phyloP scores from a whole-genome alignment of 2,888 invertebrate species.

The Synergus japonicus region DNA sequence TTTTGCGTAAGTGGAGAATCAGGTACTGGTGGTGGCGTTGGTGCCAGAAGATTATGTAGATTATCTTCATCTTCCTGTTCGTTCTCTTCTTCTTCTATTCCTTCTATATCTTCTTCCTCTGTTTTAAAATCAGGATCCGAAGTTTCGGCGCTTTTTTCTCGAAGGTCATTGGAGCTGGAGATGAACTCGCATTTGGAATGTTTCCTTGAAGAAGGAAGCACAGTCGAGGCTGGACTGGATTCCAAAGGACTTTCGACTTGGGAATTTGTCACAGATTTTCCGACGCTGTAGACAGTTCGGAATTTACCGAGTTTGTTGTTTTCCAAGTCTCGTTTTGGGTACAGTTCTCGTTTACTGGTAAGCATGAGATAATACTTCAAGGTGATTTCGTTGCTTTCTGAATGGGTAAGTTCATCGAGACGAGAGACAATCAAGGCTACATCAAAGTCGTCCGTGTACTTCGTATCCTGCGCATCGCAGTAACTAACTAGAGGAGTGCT shows the following conservation, averaged over 20 bases:
- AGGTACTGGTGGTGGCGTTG: conserved; percentile 74
- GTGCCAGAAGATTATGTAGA: conserved; percentile 61
- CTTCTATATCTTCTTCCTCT: conserved; percentile 50
- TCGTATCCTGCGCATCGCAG: conserved; percentile 81
- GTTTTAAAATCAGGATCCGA: conserved; percentile 47
- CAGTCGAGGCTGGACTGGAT: conserved; percentile 61
- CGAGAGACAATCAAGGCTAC: conserved; percentile 84
- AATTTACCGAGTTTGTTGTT: conserved; percentile 81
- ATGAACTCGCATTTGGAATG: conserved; percentile 55
- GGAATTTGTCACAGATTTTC: conserved; percentile 66
- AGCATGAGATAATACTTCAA: conserved; percentile 73
- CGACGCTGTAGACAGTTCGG: conserved; percentile 80
- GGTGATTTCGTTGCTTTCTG: conserved; percentile 68
- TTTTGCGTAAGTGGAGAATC: conserved; percentile 68
- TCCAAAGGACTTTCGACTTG: conserved; percentile 66
- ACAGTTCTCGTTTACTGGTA: conserved; percentile 79
- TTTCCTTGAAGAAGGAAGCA: conserved; percentile 52
- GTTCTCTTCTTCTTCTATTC: conserved; percentile 44
- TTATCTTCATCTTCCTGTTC: conserved; percentile 52
- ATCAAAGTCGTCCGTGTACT: conserved; percentile 83
- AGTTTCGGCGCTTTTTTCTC: conserved; percentile 41
- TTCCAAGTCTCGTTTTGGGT: conserved; percentile 82
- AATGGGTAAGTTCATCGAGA: conserved; percentile 71
- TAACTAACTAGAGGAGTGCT: conserved; percentile 81
- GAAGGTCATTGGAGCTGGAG: conserved; percentile 43